phyloP scores from a whole-genome alignment of 92 coral and sea anemone genomes.

The Porites lobata region DNA sequence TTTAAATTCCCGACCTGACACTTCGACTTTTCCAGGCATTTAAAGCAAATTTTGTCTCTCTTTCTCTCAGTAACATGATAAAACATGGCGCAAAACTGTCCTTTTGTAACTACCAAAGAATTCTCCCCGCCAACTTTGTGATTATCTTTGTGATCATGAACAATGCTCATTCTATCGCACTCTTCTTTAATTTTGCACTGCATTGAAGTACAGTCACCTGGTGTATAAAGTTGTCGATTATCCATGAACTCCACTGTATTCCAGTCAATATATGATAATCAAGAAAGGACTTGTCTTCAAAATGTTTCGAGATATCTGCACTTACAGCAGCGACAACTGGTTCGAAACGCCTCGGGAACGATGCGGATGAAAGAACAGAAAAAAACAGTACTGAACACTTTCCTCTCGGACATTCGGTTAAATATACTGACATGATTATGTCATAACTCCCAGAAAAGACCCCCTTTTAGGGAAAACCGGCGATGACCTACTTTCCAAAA shows the following conservation, averaged over 20 bases:
- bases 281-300: background rate
- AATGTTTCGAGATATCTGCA: too few relatives aligned
- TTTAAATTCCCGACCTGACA: background rate
- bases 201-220: background rate
- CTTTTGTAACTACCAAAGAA: constrained; percentile 5
- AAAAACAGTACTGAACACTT: too few relatives aligned
- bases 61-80: constrained; percentile 16
- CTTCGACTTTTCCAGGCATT: background rate
- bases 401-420: too few relatives aligned
- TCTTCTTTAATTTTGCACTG: background rate
- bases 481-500: too few relatives aligned
- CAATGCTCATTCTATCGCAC: constrained; percentile 7
- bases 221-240: background rate
- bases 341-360: too few relatives aligned
- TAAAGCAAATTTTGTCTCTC: constrained; percentile 2
- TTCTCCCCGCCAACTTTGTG: constrained; percentile 31
- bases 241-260: constrained; percentile 12
- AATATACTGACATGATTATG: too few relatives aligned
- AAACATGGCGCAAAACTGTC: constrained; percentile 38
- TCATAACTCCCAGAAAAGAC: too few relatives aligned
- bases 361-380: too few relatives aligned
- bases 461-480: too few relatives aligned
- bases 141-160: constrained; percentile 21
- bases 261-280: constrained; percentile 2
- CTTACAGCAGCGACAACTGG: too few relatives aligned